Conservation (phyloP, 2,797 vertebrate genomes). For the Liparis tanakae region DNA sequence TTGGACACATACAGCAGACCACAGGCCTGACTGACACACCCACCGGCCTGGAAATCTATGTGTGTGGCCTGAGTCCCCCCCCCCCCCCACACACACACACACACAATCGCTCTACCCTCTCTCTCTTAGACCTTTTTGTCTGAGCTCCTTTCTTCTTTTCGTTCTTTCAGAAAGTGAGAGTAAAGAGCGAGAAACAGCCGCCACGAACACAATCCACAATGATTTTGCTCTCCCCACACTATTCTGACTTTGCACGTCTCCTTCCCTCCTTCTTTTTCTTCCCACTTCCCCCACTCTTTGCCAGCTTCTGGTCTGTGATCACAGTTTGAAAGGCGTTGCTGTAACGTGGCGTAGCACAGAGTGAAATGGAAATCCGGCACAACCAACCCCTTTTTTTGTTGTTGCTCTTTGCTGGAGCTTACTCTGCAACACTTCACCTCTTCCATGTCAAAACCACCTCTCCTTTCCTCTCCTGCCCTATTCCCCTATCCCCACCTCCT, state of each 20-base stretch:
- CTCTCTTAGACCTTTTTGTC: constrained; percentile 18
- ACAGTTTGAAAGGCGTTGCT: constrained; percentile 13
- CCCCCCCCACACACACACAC: no score
- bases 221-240: constrained; percentile 36
- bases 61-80: constrained; percentile 73
- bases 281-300: constrained; percentile 22
- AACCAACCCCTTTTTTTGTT: constrained; percentile 25
- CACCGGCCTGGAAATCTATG: constrained; percentile 69
- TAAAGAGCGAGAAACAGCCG: constrained; percentile 38
- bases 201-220: not conserved
- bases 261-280: constrained; percentile 4
- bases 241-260: constrained; percentile 15
- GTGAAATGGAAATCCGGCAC: constrained; percentile 47
- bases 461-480: constrained; percentile 18
- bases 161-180: constrained; percentile 20
- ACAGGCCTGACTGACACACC: constrained; percentile 71
- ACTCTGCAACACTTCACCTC: constrained; percentile 40
- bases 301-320: constrained; percentile 36
- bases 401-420: not conserved
- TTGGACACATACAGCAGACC: constrained; percentile 70
- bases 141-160: constrained; percentile 27
- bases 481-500: constrained; percentile 16
- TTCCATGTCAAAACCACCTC: constrained; percentile 32
- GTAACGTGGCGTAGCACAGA: constrained; percentile 43
- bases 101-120: not conserved